These are phyloP conservation scores for Conomelus anceps DNA, from an alignment of 2,888 invertebrate species.

Conservation along the genomic window DNA sequence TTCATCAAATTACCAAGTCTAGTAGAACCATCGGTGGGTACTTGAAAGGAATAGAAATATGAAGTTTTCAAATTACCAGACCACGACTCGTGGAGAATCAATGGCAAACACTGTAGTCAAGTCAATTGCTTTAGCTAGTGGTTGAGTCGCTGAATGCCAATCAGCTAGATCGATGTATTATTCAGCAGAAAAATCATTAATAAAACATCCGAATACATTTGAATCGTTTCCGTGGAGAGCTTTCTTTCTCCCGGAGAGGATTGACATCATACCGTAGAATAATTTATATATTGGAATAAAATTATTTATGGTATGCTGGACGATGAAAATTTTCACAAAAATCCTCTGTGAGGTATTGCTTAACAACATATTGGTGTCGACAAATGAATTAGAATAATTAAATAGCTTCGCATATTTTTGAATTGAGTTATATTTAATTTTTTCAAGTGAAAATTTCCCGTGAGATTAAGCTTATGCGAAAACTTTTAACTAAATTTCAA, in stretches of 20 bases:
- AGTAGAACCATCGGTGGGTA: background rate
- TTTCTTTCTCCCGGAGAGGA: background rate
- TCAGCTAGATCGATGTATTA: background rate
- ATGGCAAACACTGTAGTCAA: background rate
- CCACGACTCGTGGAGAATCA: too few relatives aligned
- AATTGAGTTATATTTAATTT: too few relatives aligned
- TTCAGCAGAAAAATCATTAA: background rate
- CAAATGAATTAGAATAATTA: background rate
- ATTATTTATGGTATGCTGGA: background rate
- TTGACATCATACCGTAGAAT: background rate
- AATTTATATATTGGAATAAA: background rate
- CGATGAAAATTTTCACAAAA: too few relatives aligned
- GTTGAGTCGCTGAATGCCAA: background rate
- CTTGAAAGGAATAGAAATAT: background rate
- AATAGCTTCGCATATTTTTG: too few relatives aligned
- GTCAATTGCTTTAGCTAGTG: background rate
- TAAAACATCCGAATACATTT: background rate
- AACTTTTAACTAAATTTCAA: too few relatives aligned
- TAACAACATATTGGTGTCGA: background rate
- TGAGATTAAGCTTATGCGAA: too few relatives aligned
- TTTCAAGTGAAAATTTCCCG: too few relatives aligned
- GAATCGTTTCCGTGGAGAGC: background rate
- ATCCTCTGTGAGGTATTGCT: background rate
- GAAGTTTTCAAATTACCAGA: background rate
- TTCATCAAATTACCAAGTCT: background rate